Evolutionary conservation across 2,888 invertebrate species (phyloP), one percentile per base, ranked within the genome.

Genomic region (Nomada goodeniana): DNA sequence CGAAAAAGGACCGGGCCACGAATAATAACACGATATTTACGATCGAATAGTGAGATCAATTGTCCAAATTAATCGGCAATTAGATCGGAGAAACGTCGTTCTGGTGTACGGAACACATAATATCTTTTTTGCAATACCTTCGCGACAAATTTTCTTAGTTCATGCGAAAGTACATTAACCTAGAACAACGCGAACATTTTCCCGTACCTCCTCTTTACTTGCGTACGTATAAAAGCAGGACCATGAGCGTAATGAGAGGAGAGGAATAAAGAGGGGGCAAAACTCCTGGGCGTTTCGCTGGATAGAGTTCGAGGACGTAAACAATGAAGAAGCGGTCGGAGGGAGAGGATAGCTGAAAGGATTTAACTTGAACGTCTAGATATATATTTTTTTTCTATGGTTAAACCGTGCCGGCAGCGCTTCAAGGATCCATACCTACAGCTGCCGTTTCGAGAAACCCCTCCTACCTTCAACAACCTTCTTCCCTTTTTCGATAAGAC

Each of bases 301-400:
- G 52, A 53, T 71, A 75, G 81, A 83, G 68, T 80, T 82, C 63
- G 82, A 83, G 83, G 80, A 86, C 76, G 81, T 87, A 86, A 85
- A 86, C 86, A 88, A 83, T 76, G 73, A 80, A 77, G 82, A 69
- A 83, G 70, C 20, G 36, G 53, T 52, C 26, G 77, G 61, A n/a
- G 60, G 75, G 70, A 64, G 20, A 67, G 26, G 70, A 79, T 50
- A 53, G 52, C 23, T 23, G 53, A 53, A 65, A 75, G 65, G 73
- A 64, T 75, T 69, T 68, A 55, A 57, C 63, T 26, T 23, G 44
- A 20, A 63, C 23, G 20, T 77, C 47, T 70, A 50, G 20, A 47
- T 64, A 53, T 29, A 64, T 47, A 55, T 70, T 13, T 47, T 80
- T 77, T 80, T 77, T 77, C 69, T 70, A 79, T 52, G 63, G 44